A percentile compares a stretch with the other conserved stretches of the same genome.
phyloP scores from a whole-genome alignment of 2,113 vertebrate genomes.

The Paradoxurus hermaphroditus region DNA sequence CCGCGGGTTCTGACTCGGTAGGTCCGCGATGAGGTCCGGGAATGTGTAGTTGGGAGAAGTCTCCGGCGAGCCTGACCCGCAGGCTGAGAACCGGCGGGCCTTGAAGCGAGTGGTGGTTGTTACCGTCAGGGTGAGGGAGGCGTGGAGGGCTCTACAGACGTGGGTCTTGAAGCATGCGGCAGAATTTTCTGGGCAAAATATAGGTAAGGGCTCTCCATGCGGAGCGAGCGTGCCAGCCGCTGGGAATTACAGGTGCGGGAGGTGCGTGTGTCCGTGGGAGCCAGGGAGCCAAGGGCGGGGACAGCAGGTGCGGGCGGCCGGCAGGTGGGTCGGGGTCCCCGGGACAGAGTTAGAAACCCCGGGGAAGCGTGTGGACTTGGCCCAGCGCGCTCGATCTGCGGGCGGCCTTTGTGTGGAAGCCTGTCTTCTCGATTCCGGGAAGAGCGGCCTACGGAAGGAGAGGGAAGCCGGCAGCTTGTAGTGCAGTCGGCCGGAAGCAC shows the following conservation, averaged over 20 bases:
- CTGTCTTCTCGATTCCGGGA: neutral
- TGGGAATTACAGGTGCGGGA: neutral
- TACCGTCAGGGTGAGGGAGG: neutral
- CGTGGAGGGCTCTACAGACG: neutral
- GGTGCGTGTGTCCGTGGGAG: neutral
- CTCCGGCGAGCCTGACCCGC: neutral
- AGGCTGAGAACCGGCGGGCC: neutral
- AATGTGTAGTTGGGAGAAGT: neutral
- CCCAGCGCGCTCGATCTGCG: neutral
- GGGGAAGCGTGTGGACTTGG: neutral
- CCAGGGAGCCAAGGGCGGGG: rapidly evolving
- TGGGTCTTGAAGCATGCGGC: neutral
- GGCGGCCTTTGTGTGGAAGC: neutral
- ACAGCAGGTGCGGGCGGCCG: neutral
- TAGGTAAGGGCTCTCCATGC: neutral
- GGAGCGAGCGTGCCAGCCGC: too few relatives aligned
- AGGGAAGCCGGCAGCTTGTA: neutral
- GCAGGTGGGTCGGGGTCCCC: neutral
- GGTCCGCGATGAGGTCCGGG: neutral
- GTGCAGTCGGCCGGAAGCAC: constrained; percentile 17
- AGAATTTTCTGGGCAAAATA: neutral
- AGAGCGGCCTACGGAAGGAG: neutral
- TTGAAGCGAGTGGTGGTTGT: neutral
- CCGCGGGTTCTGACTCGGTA: neutral
- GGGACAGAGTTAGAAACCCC: neutral